Base-by-base conservation (phyloP, 2,888 invertebrate genomes). In the Synanthedon vespiformis region DNA sequence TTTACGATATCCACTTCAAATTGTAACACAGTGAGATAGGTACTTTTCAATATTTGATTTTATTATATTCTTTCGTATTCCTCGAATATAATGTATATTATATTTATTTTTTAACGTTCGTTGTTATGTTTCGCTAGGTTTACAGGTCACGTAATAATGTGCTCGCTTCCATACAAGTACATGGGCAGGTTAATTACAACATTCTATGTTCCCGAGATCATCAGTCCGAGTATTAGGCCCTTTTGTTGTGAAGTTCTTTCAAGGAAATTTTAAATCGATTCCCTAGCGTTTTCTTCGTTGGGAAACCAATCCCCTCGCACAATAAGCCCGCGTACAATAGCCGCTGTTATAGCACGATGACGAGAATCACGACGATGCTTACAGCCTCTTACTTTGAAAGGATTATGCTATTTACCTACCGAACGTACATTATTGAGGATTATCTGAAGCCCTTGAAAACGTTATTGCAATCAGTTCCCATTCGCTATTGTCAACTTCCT, bases 221-320 rank as follows among this genome's bases (percentile, higher is more conserved):
- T 65, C 67, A 69, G 72, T 74, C 69, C 68, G 63, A 70, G 77
- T 78, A 83, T 82, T 76, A 79, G 72, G 63, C 60, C 68, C 78
- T 65, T 75, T 85, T 84, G 85, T 80, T 70, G 77, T 66, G 69
- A 64, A 72, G 64, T 72, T 77, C 77, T 77, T 82, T 77, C 72
- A 74, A 73, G 75, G 72, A 74, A 72, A 77, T 83, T 83, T 84
- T 77, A 85, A 86, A 86, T 86, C 85, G 80, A 84, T 84, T 83
- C 80, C 74, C 69, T 59, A 61, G 72, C 72, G 77, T 78, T 81
- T 78, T 79, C 80, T 74, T 72, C 72, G 69, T 58, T 65, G 72
- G 70, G 77, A 78, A 85, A 80, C 79, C 82, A 84, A 84, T 83
- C 83, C 82, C 77, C 65, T 61, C 63, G 64, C 77, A 85, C 87